Evolutionary conservation across 2,113 vertebrate species (phyloP).

Genomic region (Rhadina sibilatrix): DNA sequence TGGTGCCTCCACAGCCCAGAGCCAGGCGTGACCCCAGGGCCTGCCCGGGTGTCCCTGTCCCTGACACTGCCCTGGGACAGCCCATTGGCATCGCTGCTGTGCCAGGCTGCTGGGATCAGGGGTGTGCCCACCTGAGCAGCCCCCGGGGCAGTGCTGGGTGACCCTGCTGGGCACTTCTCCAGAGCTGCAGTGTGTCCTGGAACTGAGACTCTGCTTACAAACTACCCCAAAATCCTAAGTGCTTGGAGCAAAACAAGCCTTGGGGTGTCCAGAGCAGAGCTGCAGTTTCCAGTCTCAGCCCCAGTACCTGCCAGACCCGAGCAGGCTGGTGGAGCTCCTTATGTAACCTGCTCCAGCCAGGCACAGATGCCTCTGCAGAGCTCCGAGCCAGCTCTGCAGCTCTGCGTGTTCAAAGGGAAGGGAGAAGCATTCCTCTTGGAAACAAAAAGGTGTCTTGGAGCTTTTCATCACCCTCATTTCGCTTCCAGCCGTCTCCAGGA

Average conservation of each 20-base stretch:
- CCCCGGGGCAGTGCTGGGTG: rapidly evolving
- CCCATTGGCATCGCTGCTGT: rapidly evolving
- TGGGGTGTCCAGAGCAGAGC: not conserved
- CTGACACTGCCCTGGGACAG: rapidly evolving
- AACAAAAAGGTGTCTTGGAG: not conserved
- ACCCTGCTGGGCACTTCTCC: not conserved
- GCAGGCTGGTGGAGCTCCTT: conserved; percentile 25
- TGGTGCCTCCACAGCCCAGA: not conserved
- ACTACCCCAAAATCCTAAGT: not conserved
- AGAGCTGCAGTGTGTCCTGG: not conserved
- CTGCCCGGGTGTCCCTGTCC: rapidly evolving
- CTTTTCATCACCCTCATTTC: not conserved
- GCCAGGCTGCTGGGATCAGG: not conserved
- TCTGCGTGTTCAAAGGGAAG: not conserved
- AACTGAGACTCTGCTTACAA: not conserved
- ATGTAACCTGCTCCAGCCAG: conserved; percentile 31
- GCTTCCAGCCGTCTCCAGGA: not conserved
- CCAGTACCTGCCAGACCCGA: conserved; percentile 19
- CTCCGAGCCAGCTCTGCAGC: conserved; percentile 38
- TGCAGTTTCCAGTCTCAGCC: not conserved
- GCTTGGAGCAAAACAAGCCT: not conserved
- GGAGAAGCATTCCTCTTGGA: not conserved
- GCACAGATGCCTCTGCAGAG: conserved; percentile 56
- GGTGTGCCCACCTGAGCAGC: not conserved
- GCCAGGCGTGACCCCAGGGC: not conserved